Conservation (phyloP, 2,888 invertebrate genomes). For the Euplagia quadripunctaria region DNA sequence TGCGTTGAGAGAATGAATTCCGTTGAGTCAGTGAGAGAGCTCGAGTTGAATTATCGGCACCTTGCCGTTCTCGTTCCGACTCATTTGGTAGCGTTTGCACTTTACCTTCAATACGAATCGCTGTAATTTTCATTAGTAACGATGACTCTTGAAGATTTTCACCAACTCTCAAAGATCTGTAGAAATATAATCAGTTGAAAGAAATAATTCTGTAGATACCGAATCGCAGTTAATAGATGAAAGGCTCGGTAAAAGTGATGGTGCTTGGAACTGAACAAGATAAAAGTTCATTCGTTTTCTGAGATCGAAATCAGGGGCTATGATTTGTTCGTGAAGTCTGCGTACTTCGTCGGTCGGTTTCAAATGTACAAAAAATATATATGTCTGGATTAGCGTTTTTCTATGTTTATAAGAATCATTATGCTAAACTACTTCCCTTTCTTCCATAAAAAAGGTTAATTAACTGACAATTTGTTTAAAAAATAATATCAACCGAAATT, state of each 20-base stretch:
- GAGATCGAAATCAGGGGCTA: slow-evolving; percentile 13
- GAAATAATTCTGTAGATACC: slow-evolving; percentile 39
- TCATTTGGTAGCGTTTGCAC: slow-evolving; percentile 76
- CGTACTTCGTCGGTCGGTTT: not conserved
- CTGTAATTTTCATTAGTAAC: slow-evolving; percentile 67
- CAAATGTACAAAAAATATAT: not conserved
- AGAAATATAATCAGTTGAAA: slow-evolving; percentile 47
- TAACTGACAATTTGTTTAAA: no score
- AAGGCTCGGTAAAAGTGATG: slow-evolving; percentile 29
- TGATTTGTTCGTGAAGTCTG: slow-evolving; percentile 17
- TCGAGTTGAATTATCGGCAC: slow-evolving; percentile 75
- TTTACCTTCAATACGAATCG: slow-evolving; percentile 69
- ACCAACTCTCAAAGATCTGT: slow-evolving; percentile 47
- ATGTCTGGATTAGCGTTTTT: no score
- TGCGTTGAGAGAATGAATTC: slow-evolving; percentile 69
- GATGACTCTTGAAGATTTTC: slow-evolving; percentile 51
- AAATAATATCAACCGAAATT: no score
- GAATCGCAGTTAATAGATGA: slow-evolving; percentile 43
- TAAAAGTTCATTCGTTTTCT: slow-evolving; percentile 34
- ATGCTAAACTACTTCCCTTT: no score
- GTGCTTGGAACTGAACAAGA: slow-evolving; percentile 37
- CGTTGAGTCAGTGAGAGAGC: slow-evolving; percentile 67
- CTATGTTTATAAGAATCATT: no score
- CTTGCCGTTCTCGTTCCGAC: slow-evolving; percentile 69
- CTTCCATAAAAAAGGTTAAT: no score